phyloP scores from a whole-genome alignment of 2,888 invertebrate genomes.

The Philonicus albiceps region DNA sequence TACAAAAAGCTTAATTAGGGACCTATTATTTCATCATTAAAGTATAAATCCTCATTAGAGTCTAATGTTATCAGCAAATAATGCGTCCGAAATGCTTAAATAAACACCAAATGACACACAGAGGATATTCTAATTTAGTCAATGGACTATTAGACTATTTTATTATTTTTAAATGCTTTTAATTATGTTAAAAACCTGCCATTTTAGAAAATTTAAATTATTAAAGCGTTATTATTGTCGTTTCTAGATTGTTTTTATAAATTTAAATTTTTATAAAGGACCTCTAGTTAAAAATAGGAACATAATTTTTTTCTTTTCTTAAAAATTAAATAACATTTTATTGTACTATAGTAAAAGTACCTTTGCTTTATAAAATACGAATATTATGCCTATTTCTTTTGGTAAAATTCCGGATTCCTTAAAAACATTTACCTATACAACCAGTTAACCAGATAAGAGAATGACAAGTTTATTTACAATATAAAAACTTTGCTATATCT shows the following conservation, averaged over 20 bases:
- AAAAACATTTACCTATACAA: not conserved
- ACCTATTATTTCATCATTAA: not conserved
- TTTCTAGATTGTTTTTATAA: too few species aligned
- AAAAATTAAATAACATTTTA: too few species aligned
- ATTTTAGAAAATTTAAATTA: too few species aligned
- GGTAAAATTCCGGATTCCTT: not conserved
- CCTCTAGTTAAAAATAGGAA: too few species aligned
- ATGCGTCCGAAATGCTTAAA: not conserved
- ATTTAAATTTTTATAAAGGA: too few species aligned
- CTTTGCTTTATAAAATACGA: too few species aligned
- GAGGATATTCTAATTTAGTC: not conserved
- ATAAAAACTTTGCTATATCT: not conserved
- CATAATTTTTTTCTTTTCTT: too few species aligned
- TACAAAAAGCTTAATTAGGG: not conserved
- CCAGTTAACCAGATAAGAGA: not conserved
- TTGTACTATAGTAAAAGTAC: too few species aligned
- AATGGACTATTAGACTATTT: not conserved
- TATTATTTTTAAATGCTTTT: too few species aligned
- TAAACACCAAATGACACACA: not conserved
- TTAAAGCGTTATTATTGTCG: too few species aligned
- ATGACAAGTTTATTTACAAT: not conserved
- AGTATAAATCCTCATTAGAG: not conserved
- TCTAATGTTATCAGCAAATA: not conserved
- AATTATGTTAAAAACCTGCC: too few species aligned
- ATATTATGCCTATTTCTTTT: too few species aligned